A percentile compares a stretch with the other conserved stretches of the same genome.
phyloP scores from a whole-genome alignment of 2,797 vertebrate species.

The Echeneis naucrates region DNA sequence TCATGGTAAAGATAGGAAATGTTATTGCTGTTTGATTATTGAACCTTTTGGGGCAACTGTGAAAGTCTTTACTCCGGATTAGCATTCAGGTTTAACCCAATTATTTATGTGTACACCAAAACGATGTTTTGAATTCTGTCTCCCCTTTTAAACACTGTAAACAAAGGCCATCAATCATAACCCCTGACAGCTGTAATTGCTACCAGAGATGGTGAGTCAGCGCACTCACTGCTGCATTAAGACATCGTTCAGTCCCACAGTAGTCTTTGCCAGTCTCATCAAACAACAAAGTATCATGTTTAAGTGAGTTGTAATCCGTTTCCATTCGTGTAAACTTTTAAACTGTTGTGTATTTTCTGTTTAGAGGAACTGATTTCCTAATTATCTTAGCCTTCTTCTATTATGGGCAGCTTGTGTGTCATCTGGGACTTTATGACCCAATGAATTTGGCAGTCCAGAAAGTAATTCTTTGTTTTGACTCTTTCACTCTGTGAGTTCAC shows the following conservation, averaged over 20 bases:
- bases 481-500: slow-evolving; percentile 10
- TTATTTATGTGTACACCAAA: slow-evolving; percentile 84
- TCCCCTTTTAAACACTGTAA: slow-evolving; percentile 86
- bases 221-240: slow-evolving; percentile 51
- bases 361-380: slow-evolving; percentile 56
- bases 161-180: slow-evolving; percentile 89
- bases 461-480: slow-evolving; percentile 15
- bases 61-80: slow-evolving; percentile 77
- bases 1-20: slow-evolving; percentile 87
- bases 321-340: slow-evolving; percentile 46
- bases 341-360: slow-evolving; percentile 38
- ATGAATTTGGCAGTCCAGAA: slow-evolving; percentile 29
- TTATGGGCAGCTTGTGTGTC: slow-evolving; percentile 29
- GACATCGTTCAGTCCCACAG: slow-evolving; percentile 33
- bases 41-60: slow-evolving; percentile 78
- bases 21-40: slow-evolving; percentile 88
- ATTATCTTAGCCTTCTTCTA: slow-evolving; percentile 40
- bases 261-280: slow-evolving; percentile 56
- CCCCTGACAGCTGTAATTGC: slow-evolving; percentile 82
- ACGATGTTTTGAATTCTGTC: slow-evolving; percentile 86
- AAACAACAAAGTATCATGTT: slow-evolving; percentile 53
- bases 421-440: slow-evolving; percentile 38
- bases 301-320: slow-evolving; percentile 44
- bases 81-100: slow-evolving; percentile 73
- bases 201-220: slow-evolving; percentile 77